These are phyloP conservation scores for Brachionus angularis DNA, from an alignment of 1,140 invertebrate species.

Conservation along the genomic window DNA sequence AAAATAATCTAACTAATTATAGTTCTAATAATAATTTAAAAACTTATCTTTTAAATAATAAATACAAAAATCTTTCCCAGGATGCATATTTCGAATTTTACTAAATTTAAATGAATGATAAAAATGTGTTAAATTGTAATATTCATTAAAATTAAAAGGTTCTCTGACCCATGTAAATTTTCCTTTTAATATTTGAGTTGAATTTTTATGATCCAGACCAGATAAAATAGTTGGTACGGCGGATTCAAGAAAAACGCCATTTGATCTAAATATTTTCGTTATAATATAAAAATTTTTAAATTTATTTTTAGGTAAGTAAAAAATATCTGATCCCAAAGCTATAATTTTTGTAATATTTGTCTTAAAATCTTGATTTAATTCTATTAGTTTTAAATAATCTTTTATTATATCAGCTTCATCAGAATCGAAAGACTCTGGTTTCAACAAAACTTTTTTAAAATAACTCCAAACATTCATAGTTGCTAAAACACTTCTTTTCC, in stretches of 20 bases:
- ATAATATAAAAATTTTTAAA: background rate
- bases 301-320: background rate
- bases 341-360: background rate
- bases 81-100: no score
- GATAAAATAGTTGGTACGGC: background rate
- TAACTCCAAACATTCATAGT: no score
- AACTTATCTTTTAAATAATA: no score
- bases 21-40: no score
- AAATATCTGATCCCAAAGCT: background rate
- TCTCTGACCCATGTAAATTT: background rate
- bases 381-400: background rate
- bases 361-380: background rate
- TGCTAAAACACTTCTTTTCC: no score
- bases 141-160: background rate
- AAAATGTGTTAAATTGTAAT: background rate
- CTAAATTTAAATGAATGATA: background rate
- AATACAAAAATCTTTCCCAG: no score
- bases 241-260: background rate
- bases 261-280: background rate
- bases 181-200: background rate
- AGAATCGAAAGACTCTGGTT: no score
- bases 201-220: background rate
- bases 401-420: background rate
- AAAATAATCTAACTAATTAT: no score
- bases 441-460: no score